These are phyloP conservation scores for Vanessa tameamea DNA, from an alignment of 1,140 invertebrate species.

Conservation along the genomic window DNA sequence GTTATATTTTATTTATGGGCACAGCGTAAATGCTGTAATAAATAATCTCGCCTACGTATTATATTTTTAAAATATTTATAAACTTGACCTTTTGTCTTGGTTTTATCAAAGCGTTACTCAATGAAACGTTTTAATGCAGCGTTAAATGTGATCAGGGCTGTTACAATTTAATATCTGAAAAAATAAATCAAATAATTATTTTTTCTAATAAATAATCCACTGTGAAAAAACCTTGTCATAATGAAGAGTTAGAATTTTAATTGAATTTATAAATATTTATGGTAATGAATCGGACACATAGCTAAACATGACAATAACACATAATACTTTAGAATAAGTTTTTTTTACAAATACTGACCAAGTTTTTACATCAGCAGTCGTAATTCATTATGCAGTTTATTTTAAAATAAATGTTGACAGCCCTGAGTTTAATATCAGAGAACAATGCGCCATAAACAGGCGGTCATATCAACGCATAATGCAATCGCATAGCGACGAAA, in stretches of 20 bases:
- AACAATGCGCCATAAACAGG: conserved; percentile 76
- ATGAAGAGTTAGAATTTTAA: too few relatives aligned
- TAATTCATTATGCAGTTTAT: background rate
- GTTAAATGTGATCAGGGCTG: conserved; percentile 28
- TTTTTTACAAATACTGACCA: too few relatives aligned
- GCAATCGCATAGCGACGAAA: conserved; percentile 56
- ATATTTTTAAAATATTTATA: conserved; percentile 56
- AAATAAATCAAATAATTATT: background rate
- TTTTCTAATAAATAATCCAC: too few relatives aligned
- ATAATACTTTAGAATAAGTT: too few relatives aligned
- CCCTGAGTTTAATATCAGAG: conserved; percentile 63
- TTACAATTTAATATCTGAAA: background rate
- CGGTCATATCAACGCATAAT: conserved; percentile 68
- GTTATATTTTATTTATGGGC: conserved; percentile 48
- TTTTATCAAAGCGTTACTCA: conserved; percentile 54
- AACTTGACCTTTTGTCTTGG: conserved; percentile 58
- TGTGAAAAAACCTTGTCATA: too few relatives aligned
- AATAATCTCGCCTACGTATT: conserved; percentile 48
- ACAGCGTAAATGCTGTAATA: conserved; percentile 49
- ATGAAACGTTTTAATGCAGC: conserved; percentile 68
- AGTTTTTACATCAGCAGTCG: too few relatives aligned
- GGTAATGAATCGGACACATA: too few relatives aligned
- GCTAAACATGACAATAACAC: too few relatives aligned
- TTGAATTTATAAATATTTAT: too few relatives aligned
- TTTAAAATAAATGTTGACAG: conserved; percentile 1